phyloP scores from a whole-genome alignment of 2,797 vertebrate species.

The Lindbergichthys nudifrons region DNA sequence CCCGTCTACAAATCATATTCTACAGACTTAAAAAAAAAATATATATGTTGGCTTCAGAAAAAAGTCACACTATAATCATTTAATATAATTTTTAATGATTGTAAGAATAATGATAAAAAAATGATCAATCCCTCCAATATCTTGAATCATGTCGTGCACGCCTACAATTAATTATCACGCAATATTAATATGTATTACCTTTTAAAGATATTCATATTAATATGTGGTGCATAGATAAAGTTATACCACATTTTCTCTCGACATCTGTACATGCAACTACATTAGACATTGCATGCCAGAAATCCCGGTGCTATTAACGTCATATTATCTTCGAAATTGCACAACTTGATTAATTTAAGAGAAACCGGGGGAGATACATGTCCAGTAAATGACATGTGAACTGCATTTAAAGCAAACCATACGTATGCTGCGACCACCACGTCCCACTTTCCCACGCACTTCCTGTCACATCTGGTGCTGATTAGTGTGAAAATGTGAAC shows the following conservation, averaged over 20 bases:
- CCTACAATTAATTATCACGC: too few relatives aligned
- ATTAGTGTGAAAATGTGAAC: constrained; percentile 27
- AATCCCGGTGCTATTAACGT: too few relatives aligned
- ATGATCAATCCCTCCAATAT: too few relatives aligned
- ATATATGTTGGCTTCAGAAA: too few relatives aligned
- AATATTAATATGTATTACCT: background rate
- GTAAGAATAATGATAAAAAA: too few relatives aligned
- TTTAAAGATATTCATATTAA: background rate
- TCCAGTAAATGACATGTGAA: background rate
- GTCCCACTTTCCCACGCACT: background rate
- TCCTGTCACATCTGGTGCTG: constrained; percentile 10
- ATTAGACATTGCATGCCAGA: too few relatives aligned
- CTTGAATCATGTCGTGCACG: too few relatives aligned
- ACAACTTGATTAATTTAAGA: background rate
- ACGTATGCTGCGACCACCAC: background rate
- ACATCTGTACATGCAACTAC: background rate
- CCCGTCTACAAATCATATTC: too few relatives aligned
- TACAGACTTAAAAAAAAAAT: too few relatives aligned
- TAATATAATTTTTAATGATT: too few relatives aligned
- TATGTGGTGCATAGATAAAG: background rate
- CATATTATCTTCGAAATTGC: background rate
- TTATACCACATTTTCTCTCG: background rate
- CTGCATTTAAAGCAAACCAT: constrained; percentile 1
- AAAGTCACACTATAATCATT: too few relatives aligned
- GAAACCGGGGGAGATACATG: background rate